Evolutionary conservation across 2,888 invertebrate species (phyloP), one percentile per base, ranked within the genome.

Genomic region (Digitonthophagus gazella): DNA sequence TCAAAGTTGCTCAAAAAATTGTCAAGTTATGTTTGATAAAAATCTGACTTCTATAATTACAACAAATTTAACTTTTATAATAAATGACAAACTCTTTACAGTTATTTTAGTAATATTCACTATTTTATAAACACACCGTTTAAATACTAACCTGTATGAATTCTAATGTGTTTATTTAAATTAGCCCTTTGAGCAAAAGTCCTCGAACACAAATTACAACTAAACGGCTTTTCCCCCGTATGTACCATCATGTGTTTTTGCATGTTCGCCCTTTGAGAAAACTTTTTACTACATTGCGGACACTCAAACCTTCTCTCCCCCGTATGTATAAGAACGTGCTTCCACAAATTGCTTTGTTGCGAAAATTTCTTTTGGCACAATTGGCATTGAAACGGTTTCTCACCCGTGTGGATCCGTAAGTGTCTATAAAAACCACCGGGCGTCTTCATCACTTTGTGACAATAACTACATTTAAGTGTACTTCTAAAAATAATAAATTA

Each of bases 181-280:
- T 76, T 75, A 6, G 75, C 75, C 63, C 73, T 69, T 69, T 76
- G 75, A 57, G 75, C 72, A 69, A 76, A 76, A 6, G 72, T 71
- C 44, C 71, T 68, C 15, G 67, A 64, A 65, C 75, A 76, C 14
- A 74, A 66, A 57, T 67, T 72, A 67, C 75, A 76, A 5, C 71
- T 69, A 67, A 71, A 75, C 5, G 75, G 75, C 64, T 73, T 74
- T 67, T 74, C 74, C 18, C 74, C 75, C 15, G 73, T 73, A 66
- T 75, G 75, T 14, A 75, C 69, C 55, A 75, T 69, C 66, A 73
- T 66, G 61, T 75, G 75, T 58, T 75, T 75, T 58, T 75, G 73
- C 70, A 75, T 72, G 66, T 75, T 75, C n/a, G 75, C 75, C 14
- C 73, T 71, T 67, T 75, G 75, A 2, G 75, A 73, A 67, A 75